Evolutionary conservation across 2,888 invertebrate genomes (phyloP).

Genomic region (Toxonevra muliebris): DNA sequence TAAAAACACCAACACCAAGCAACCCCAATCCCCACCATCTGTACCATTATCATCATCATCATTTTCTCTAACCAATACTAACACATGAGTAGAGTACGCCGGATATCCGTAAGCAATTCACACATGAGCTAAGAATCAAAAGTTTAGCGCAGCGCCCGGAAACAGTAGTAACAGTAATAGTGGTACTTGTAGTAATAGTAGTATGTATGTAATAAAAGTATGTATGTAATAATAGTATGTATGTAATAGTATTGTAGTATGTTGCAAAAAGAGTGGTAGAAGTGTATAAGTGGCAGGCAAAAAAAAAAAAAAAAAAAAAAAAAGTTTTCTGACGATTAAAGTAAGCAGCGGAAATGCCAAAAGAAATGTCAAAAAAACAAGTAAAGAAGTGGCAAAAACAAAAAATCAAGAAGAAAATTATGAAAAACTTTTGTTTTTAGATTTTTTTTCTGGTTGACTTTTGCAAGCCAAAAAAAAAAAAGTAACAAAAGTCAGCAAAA

Average conservation of each 20-base stretch:
- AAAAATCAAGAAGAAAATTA: neutral
- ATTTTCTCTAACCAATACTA: too few species aligned
- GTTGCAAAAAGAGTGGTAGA: too few species aligned
- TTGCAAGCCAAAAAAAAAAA: neutral
- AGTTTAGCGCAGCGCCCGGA: too few species aligned
- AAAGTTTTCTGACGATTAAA: slow-evolving; percentile 1
- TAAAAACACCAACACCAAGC: too few species aligned
- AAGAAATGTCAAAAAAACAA: neutral
- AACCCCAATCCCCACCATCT: too few species aligned
- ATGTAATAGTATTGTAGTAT: too few species aligned
- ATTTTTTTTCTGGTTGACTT: neutral
- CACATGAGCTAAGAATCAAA: too few species aligned
- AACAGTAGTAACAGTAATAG: too few species aligned
- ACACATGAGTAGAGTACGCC: neutral
- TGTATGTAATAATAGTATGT: neutral
- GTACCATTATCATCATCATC: too few species aligned
- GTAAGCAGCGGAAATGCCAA: neutral
- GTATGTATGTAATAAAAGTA: neutral
- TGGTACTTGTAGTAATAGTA: too few species aligned
- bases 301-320: too few species aligned
- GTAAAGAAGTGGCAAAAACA: slow-evolving; percentile 2
- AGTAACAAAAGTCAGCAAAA: neutral
- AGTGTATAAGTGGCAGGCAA: too few species aligned
- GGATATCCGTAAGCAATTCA: slow-evolving; percentile 35
- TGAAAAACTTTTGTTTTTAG: neutral